These are phyloP conservation scores for Dendrolimus kikuchii DNA, from an alignment of 1,140 invertebrate species.

Conservation along the genomic window DNA sequence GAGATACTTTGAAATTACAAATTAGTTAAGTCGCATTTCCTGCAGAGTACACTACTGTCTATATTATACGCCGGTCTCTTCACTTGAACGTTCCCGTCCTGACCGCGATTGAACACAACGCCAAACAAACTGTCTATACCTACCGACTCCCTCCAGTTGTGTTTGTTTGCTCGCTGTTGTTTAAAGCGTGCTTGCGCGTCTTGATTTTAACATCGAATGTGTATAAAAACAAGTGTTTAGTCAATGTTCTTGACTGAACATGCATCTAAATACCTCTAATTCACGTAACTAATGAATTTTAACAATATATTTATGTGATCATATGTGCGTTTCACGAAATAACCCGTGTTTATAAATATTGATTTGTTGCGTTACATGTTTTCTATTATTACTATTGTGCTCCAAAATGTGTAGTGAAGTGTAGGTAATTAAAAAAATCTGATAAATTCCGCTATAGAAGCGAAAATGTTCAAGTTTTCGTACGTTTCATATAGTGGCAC, in stretches of 20 bases:
- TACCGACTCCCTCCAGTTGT: too few relatives aligned
- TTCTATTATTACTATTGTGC: conserved; percentile 36
- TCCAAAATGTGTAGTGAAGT: conserved; percentile 47
- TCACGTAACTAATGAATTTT: conserved; percentile 8
- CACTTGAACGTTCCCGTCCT: too few relatives aligned
- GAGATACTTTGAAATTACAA: too few relatives aligned
- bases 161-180: conserved; percentile 25
- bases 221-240: conserved; percentile 44
- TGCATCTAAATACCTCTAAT: conserved; percentile 7
- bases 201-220: conserved; percentile 28
- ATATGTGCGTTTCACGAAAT: conserved; percentile 23
- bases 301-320: conserved; percentile 19
- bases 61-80: too few relatives aligned
- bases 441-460: conserved; percentile 47
- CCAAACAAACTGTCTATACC: too few relatives aligned
- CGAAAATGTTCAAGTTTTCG: conserved; percentile 38
- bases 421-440: conserved; percentile 38
- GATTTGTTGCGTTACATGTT: conserved; percentile 61
- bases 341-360: conserved; percentile 67
- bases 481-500: conserved; percentile 33
- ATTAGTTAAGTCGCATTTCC: too few relatives aligned
- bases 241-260: conserved; percentile 29
- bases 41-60: too few relatives aligned
- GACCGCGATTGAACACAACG: too few relatives aligned
- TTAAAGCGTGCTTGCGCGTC: conserved; percentile 22